Base-by-base conservation (phyloP, 1,140 invertebrate species). In the Drosophila nikananu region DNA sequence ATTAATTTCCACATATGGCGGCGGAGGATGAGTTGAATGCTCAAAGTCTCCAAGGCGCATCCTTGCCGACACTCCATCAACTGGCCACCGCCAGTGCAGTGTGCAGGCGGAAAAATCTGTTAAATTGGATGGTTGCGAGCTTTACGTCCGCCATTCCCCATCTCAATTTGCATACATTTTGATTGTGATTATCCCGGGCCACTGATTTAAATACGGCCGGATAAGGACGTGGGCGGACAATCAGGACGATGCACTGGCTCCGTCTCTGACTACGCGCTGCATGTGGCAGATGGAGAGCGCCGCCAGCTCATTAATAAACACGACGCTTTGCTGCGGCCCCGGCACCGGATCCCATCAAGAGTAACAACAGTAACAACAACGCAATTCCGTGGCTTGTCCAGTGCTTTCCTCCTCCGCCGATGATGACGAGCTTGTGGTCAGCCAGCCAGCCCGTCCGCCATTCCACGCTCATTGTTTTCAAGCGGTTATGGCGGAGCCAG, bases 121-220 rank as follows among this genome's bases (percentile, higher is more conserved):
- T 89, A 90, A 89, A 87, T 87, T 89, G 86, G 81, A 76, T 81
- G 84, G 68, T 68, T 71, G 37, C 49, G 37, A 68, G 83, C 75
- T 75, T 67, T 44, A 72, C 67, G 58, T 60, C n/a, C n/a, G n/a
- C n/a, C 62, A 54, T 61, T 71, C 44, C 68, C 49, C 75, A 62
- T 57, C 66, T 67, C 84, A 87, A 87, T 87, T 87, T 89, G 84
- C 84, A 87, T 87, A 81, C 77, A 87, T 89, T 87, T 84, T 80
- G 81, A 79, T 78, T 81, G 81, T 89, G 84, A 87, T 87, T 87
- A 89, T 90, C 81, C 66, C 52, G 54, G 68, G 79, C 84, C 77
- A 73, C 73, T 90, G 84, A 87, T 89, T 87, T 81, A 89, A 87
- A 89, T 90, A 59, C 77, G 77, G 59, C 66, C 49, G 51, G 77